Evolutionary conservation across 2,113 vertebrate species (phyloP).

Genomic region (Urocynchramus pylzowi): DNA sequence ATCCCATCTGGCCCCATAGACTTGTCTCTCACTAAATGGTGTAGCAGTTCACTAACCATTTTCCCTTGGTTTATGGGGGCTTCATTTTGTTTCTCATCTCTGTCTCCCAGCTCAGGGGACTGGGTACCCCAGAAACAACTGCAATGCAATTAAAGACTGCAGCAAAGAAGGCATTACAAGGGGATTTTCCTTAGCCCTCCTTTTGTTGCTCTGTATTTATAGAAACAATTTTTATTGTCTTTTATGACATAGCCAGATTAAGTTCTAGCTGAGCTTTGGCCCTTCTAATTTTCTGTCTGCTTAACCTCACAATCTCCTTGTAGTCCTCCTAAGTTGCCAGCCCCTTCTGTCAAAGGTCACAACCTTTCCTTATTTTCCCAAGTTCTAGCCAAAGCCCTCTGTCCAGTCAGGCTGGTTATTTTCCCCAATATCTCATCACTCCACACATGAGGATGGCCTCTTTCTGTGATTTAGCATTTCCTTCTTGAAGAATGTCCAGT

Average conservation of each 20-base stretch:
- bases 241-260: background rate
- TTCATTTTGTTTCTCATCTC: background rate
- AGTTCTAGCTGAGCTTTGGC: background rate
- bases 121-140: background rate
- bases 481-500: background rate
- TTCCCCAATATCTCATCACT: accelerated
- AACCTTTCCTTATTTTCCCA: background rate
- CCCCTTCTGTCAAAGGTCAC: background rate
- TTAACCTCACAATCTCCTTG: background rate
- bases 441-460: background rate
- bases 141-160: background rate
- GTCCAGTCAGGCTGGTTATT: accelerated
- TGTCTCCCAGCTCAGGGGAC: background rate
- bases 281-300: background rate
- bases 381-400: background rate
- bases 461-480: background rate
- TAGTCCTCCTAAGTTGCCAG: background rate
- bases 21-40: background rate
- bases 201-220: background rate
- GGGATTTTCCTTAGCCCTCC: background rate
- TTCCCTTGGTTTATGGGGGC: background rate
- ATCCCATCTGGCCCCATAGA: background rate
- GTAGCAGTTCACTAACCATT: background rate
- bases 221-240: background rate
- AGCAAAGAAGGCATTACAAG: background rate